Percentiles rank a stretch among this genome's conserved stretches.
Conservation (phyloP, 2,113 vertebrate genomes). For the Pogona vitticeps region DNA sequence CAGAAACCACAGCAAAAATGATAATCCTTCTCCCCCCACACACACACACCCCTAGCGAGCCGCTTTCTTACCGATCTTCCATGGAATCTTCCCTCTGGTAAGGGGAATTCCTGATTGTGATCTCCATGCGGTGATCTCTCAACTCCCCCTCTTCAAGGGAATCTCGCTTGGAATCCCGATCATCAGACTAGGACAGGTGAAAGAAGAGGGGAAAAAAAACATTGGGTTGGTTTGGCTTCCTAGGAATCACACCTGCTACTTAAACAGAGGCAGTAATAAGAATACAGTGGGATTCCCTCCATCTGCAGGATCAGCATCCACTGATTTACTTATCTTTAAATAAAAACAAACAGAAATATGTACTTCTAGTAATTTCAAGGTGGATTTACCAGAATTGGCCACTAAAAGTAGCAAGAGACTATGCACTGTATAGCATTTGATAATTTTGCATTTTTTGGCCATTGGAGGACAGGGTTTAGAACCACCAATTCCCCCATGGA, state of each 20-base stretch:
- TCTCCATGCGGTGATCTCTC: constrained; percentile 97
- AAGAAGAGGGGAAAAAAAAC: neutral
- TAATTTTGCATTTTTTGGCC: too few relatives aligned
- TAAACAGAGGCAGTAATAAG: constrained; percentile 1
- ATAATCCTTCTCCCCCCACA: neutral
- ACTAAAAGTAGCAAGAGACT: too few relatives aligned
- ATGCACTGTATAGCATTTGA: too few relatives aligned
- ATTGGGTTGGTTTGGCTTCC: neutral
- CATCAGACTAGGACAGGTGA: constrained; percentile 85
- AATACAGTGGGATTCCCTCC: too few relatives aligned
- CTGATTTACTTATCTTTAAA: too few relatives aligned
- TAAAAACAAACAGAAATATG: too few relatives aligned
- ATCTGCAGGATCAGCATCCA: too few relatives aligned
- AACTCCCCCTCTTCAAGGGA: constrained; percentile 98
- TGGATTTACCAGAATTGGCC: too few relatives aligned
- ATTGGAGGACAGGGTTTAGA: too few relatives aligned
- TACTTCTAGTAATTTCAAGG: too few relatives aligned
- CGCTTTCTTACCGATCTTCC: constrained; percentile 86
- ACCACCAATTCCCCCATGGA: too few relatives aligned
- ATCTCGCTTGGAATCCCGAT: constrained; percentile 94
- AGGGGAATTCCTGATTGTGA: constrained; percentile 96
- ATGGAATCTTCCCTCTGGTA: constrained; percentile 92
- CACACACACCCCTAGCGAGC: fast-evolving
- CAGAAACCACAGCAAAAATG: neutral
- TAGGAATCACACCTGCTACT: neutral